Conservation (phyloP, 2,797 vertebrate genomes). For the Sebastolobus alascanus region DNA sequence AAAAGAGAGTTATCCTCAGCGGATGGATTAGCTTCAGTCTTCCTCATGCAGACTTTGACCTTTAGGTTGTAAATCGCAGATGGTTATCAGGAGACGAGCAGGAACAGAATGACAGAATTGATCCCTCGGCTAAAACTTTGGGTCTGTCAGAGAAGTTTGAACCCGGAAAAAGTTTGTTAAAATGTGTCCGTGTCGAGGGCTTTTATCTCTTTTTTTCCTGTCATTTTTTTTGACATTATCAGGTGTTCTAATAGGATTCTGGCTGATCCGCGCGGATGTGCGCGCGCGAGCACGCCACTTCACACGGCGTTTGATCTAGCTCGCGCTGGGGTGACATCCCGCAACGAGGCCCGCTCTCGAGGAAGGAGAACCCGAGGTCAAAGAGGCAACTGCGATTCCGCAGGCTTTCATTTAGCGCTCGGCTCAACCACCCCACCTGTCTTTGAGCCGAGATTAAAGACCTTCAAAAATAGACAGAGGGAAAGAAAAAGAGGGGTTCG, state of each 20-base stretch:
- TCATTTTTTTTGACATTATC: slow-evolving; percentile 76
- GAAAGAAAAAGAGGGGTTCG: slow-evolving; percentile 33
- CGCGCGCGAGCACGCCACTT: slow-evolving; percentile 19
- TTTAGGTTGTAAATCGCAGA: slow-evolving; percentile 64
- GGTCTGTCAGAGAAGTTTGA: slow-evolving; percentile 58
- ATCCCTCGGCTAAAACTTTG: slow-evolving; percentile 48
- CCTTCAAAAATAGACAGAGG: slow-evolving; percentile 63
- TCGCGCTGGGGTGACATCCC: slow-evolving; percentile 68
- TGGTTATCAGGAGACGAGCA: slow-evolving; percentile 63
- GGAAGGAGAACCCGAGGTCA: slow-evolving; percentile 80
- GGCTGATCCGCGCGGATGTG: slow-evolving; percentile 31
- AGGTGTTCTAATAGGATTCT: slow-evolving; percentile 69
- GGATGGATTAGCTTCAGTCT: slow-evolving; percentile 65
- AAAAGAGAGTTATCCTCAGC: slow-evolving; percentile 49
- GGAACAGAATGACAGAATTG: slow-evolving; percentile 50
- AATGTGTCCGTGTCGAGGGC: slow-evolving; percentile 43
- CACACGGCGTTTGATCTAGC: slow-evolving; percentile 73
- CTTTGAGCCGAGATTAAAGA: slow-evolving; percentile 81
- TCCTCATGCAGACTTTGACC: slow-evolving; percentile 63
- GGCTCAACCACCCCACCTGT: slow-evolving; percentile 71
- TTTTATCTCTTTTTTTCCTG: slow-evolving; percentile 30
- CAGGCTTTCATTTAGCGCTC: slow-evolving; percentile 75
- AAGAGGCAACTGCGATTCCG: slow-evolving; percentile 65
- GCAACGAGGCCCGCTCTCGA: slow-evolving; percentile 71
- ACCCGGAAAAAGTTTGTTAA: slow-evolving; percentile 58